A percentile compares a stretch with the other conserved stretches of the same genome.
These are phyloP conservation scores for Pagetopsis macropterus DNA, from an alignment of 2,797 vertebrate genomes.

Conservation along the genomic window DNA sequence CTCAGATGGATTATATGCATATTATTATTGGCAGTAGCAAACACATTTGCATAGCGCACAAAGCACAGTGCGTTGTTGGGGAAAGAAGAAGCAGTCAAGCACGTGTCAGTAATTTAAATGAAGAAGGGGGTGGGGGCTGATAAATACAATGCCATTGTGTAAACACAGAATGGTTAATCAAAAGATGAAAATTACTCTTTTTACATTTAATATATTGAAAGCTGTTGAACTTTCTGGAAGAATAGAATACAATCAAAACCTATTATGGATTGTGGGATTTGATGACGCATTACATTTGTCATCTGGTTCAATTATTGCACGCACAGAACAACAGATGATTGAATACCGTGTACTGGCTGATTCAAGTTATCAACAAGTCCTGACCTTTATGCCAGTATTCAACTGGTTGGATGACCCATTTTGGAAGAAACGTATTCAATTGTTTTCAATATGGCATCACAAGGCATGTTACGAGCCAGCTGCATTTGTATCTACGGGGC, in stretches of 20 bases:
- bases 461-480: constrained; percentile 32
- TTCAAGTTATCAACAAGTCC: neutral
- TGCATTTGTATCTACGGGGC: constrained; percentile 17
- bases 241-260: neutral
- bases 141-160: neutral
- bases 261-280: neutral
- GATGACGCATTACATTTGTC: neutral
- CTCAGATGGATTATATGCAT: neutral
- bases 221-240: neutral
- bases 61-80: neutral
- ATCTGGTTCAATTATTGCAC: neutral
- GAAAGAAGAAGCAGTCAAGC: neutral
- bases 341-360: neutral
- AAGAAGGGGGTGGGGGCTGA: neutral
- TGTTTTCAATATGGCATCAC: constrained; percentile 15
- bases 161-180: neutral
- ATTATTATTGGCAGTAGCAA: neutral
- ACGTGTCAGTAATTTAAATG: neutral
- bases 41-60: neutral
- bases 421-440: constrained; percentile 15
- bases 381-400: neutral
- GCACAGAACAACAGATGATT: neutral
- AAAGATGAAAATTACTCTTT: neutral
- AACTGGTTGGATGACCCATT: constrained; percentile 3
- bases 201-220: neutral